Base-by-base conservation (phyloP, 2,113 vertebrate genomes). In the Oxyura jamaicensis region DNA sequence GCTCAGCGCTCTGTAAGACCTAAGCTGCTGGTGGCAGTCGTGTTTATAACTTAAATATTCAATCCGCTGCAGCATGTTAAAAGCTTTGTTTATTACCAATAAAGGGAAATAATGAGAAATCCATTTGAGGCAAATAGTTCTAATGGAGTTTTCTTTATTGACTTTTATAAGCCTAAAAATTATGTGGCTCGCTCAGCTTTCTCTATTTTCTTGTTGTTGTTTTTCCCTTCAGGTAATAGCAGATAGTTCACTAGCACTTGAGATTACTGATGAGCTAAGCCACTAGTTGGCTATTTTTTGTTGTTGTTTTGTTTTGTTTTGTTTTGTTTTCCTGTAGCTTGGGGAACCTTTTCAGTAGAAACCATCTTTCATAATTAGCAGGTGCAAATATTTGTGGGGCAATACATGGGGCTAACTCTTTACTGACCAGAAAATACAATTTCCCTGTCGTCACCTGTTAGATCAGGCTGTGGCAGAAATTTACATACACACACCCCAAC, bases 81-180 rank as follows among this genome's bases (percentile, higher is more conserved):
- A 83, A 95, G 91, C 77, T 95, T 84, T 67, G 42, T 83, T 94
- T 93, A 59, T 80, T 74, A 72, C 53, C 71, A 91, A 11, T 78
- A 56, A 88, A 90, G 77, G 68, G 75, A 29, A 89, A 73, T 97
- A 95, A 97, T 91, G 82, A 97, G 93, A 96, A 95, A 95, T 92
- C 72, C 91, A 95, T 97, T 91, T 94, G 78, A 96, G 60, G 65
- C 52, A 89, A 72, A 68, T 33, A n/a, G 18, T 86, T 73, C 53
- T 93, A 95, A 96, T 85, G 80, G 85, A 90, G 46, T 72, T 93
- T 88, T 81, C 87, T 68, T 88, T 59, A 77, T 65, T 94, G 76
- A 56, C 79, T 76, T 95, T 69, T 66, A 29, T n/a, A n/a, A 86
- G 91, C 62, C 76, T 92, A 81, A 88, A 88, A 79, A 78, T 86